Conservation (phyloP, 2,113 vertebrate species). For the Emydura subglobosa region DNA sequence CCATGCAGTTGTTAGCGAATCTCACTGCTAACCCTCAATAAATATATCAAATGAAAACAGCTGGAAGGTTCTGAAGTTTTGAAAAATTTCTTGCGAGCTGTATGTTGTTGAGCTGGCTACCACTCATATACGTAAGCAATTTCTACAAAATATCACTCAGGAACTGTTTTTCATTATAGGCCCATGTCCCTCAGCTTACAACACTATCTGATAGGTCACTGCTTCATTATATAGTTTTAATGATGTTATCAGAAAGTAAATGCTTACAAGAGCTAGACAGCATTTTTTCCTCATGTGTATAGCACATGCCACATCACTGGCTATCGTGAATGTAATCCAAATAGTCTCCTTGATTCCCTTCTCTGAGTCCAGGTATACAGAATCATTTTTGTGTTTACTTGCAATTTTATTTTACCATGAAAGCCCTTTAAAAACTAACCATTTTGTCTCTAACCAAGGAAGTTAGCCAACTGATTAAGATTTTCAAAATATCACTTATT, state of each 20-base stretch:
- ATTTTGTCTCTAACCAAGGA: not conserved
- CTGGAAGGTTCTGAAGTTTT: not conserved
- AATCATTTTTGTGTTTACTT: not conserved
- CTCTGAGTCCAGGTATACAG: not conserved
- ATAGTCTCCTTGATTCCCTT: not conserved
- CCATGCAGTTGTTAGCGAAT: not conserved
- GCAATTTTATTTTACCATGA: not conserved
- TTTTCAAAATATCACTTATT: not conserved
- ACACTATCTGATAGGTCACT: not conserved
- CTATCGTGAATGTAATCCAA: not conserved
- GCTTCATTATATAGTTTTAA: not conserved
- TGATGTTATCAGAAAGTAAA: not conserved
- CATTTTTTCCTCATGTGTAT: not conserved
- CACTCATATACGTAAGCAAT: not conserved
- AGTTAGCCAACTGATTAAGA: not conserved
- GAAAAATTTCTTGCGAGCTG: not conserved
- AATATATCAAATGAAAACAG: not conserved
- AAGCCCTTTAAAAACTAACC: not conserved
- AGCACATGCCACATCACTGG: not conserved
- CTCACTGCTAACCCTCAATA: not conserved
- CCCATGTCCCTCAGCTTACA: not conserved
- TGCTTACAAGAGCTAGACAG: not conserved
- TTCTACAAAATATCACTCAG: not conserved
- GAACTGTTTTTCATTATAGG: not conserved
- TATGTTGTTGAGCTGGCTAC: not conserved